Base-by-base conservation (phyloP, 2,888 invertebrate species). In the Mythimna ferrago region DNA sequence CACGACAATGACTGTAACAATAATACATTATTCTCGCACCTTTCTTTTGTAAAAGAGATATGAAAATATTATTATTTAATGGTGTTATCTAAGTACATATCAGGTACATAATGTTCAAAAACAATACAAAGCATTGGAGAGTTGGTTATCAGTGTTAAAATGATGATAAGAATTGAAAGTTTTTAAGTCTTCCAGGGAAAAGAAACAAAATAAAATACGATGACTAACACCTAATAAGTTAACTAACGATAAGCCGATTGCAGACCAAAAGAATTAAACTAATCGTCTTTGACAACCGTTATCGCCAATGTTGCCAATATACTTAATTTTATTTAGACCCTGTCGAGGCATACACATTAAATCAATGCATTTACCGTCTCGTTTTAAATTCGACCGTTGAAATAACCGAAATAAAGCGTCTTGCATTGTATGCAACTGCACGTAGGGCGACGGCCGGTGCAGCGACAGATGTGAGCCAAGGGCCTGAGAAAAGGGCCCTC, bases 391-490 rank as follows among this genome's bases (percentile, higher is more conserved):
- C 85, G 91, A 89, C 91, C 91, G 91, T 89, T 91, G 78, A 86
- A 86, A 80, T 83, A 83, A 81, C 86, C 78, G 76, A 81, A 79
- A 76, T 90, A 70, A 81, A 82, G 48, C 85, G 86, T 87, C 74
- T 78, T 89, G 90, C 88, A 89, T 89, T 91, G 89, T 87, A 79
- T 85, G 85, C 83, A 86, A 81, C 79, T 87, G 82, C 81, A 82
- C 38, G 73, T 53, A 70, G 75, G 87, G 81, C 90, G 91, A 64
- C 70, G 87, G 81, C 90, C 90, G 91, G 89, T 92, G 92, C 92
- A 91, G 63, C 91, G 93, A 89, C 94, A 94, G 94, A 90, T 94
- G 93, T 88, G 84, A 86, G 77, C 82, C 74, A 84, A 84, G 87
- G 86, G 87, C 82, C 84, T 92, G 91, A 91, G 93, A 92, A 92